phyloP scores from a whole-genome alignment of 2,113 vertebrate species.

The Istiophorus platypterus region DNA sequence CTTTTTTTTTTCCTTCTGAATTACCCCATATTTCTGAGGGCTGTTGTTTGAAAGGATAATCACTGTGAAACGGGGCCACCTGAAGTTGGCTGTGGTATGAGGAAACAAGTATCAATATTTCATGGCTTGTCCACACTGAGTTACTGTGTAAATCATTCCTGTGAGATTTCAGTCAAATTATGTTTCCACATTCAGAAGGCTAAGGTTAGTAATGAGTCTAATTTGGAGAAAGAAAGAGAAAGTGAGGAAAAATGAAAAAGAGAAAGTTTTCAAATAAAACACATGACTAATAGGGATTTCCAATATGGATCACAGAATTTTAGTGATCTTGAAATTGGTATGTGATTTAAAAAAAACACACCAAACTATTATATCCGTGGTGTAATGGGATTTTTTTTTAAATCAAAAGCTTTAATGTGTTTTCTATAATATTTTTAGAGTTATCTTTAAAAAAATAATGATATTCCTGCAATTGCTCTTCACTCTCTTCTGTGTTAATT shows the following conservation, averaged over 20 bases:
- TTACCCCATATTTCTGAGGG: neutral
- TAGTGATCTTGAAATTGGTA: neutral
- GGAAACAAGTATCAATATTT: slow-evolving; percentile 56
- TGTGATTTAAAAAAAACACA: too few species aligned
- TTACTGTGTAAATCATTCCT: slow-evolving; percentile 34
- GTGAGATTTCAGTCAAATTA: slow-evolving; percentile 3
- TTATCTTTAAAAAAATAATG: neutral
- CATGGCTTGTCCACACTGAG: slow-evolving; percentile 21
- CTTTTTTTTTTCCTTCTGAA: neutral
- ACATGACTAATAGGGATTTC: neutral
- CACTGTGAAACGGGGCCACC: neutral
- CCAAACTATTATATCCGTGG: too few species aligned
- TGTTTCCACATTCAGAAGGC: neutral
- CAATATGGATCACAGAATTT: neutral
- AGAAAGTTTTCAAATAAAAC: too few species aligned
- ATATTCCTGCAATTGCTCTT: neutral
- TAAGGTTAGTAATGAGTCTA: neutral
- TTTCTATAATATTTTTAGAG: neutral
- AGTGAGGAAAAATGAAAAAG: neutral
- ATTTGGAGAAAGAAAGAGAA: neutral
- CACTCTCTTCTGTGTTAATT: too few species aligned
- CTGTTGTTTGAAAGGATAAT: neutral
- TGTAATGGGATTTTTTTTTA: too few species aligned
- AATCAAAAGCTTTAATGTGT: too few species aligned
- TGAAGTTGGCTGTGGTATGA: slow-evolving; percentile 34